A percentile compares a stretch with the other conserved stretches of the same genome.
These are phyloP conservation scores for Papilio xuthus DNA, from an alignment of 1,140 invertebrate species.

Conservation along the genomic window DNA sequence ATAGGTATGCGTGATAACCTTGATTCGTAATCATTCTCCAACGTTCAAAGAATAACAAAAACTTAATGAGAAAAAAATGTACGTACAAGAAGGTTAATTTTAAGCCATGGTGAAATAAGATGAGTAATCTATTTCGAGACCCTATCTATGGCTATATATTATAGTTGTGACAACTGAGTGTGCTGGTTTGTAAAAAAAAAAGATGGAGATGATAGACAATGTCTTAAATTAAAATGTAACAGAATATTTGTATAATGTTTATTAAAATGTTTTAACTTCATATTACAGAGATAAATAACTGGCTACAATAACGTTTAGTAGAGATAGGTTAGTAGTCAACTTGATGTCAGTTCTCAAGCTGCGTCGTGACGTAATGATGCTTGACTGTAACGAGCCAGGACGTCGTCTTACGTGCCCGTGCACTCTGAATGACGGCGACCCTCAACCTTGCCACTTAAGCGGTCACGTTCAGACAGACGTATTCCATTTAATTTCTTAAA, in stretches of 20 bases:
- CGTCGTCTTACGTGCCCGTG: conserved; percentile 19
- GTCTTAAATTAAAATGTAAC: too few species aligned
- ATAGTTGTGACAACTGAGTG: neutral
- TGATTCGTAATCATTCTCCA: conserved; percentile 11
- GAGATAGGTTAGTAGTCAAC: conserved; percentile 31
- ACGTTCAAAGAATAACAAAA: conserved; percentile 33
- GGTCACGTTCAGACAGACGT: conserved; percentile 18
- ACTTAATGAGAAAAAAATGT: conserved; percentile 12
- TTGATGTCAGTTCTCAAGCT: conserved; percentile 24
- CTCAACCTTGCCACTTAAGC: conserved; percentile 28
- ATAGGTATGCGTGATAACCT: conserved; percentile 25
- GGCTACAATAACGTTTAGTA: conserved; percentile 1
- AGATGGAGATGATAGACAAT: neutral
- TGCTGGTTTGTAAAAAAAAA: neutral
- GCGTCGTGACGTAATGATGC: conserved; percentile 31
- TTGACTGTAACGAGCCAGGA: conserved; percentile 7
- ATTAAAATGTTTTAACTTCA: neutral
- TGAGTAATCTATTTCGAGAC: neutral
- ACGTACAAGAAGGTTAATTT: neutral
- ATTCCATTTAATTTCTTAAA: conserved; percentile 2
- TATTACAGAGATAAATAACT: neutral
- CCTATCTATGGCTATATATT: too few species aligned
- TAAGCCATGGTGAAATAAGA: neutral
- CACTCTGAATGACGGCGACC: conserved; percentile 11
- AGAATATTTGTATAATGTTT: neutral